A percentile compares a stretch with the other conserved stretches of the same genome.
Evolutionary conservation across 2,888 invertebrate genomes (phyloP).

Genomic region (Ochlodes sylvanus): DNA sequence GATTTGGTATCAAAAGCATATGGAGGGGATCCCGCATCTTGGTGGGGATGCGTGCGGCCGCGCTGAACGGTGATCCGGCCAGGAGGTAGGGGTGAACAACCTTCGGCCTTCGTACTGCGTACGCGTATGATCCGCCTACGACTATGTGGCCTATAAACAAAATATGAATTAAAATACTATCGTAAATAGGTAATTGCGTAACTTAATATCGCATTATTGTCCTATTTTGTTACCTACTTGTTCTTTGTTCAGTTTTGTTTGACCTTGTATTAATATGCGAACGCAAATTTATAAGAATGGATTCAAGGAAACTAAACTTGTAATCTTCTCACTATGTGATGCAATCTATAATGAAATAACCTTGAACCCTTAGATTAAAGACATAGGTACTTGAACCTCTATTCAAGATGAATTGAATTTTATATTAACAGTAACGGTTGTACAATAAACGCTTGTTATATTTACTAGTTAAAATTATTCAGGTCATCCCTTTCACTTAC

Average conservation of each 20-base stretch:
- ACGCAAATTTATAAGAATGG: not conserved
- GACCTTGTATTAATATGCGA: slow-evolving; percentile 40
- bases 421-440: not conserved
- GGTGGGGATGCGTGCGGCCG: slow-evolving; percentile 82
- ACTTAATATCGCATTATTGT: slow-evolving; percentile 55
- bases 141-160: slow-evolving; percentile 55
- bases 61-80: slow-evolving; percentile 67
- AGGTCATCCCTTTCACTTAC: slow-evolving; percentile 37
- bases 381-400: too few relatives aligned
- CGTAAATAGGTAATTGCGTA: slow-evolving; percentile 67
- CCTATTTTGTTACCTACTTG: slow-evolving; percentile 62
- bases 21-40: slow-evolving; percentile 83
- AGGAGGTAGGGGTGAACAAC: slow-evolving; percentile 83
- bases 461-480: slow-evolving; percentile 17
- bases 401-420: slow-evolving; percentile 4
- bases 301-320: slow-evolving; percentile 8
- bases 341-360: slow-evolving; percentile 14
- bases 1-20: slow-evolving; percentile 74
- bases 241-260: slow-evolving; percentile 57
- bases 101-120: slow-evolving; percentile 66
- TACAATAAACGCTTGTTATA: not conserved
- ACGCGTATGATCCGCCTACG: slow-evolving; percentile 62
- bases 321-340: not conserved
- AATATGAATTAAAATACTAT: slow-evolving; percentile 52
- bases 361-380: slow-evolving; percentile 18